Conservation (phyloP, 1,140 invertebrate species). For the Glossosoma conforme region DNA sequence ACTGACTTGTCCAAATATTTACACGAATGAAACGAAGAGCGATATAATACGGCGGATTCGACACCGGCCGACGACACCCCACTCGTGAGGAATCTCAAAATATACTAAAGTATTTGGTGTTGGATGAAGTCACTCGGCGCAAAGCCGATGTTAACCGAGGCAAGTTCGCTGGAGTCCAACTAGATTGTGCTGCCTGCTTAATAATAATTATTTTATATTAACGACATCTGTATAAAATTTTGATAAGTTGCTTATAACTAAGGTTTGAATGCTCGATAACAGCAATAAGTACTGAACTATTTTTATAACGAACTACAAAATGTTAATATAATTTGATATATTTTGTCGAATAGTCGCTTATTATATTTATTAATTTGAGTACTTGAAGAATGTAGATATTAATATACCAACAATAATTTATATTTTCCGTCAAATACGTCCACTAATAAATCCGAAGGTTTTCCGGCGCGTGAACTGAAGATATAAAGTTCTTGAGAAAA, state of each 20-base stretch:
- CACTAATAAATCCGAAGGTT: too few relatives aligned
- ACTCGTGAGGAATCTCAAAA: constrained; percentile 10
- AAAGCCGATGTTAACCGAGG: neutral
- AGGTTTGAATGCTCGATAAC: too few relatives aligned
- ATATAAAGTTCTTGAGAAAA: too few relatives aligned
- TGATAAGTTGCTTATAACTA: too few relatives aligned
- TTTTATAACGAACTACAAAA: neutral
- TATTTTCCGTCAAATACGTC: too few relatives aligned
- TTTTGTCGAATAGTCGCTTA: neutral
- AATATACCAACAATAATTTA: too few relatives aligned
- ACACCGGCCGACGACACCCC: constrained; percentile 3
- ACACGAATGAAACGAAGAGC: constrained; percentile 15
- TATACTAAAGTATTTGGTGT: constrained; percentile 10
- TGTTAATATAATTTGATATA: neutral
- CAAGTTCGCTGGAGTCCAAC: constrained; percentile 4
- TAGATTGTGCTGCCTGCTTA: constrained; percentile 8
- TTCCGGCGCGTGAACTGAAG: too few relatives aligned
- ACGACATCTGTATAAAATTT: too few relatives aligned
- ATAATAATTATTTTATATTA: too few relatives aligned
- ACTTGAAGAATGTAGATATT: too few relatives aligned
- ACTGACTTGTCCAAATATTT: constrained; percentile 19
- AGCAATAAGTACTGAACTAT: too few relatives aligned
- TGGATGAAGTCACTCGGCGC: neutral
- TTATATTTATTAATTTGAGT: neutral
- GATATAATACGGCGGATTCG: neutral